Percentiles rank a stretch among this genome's conserved stretches.
Evolutionary conservation across 2,113 vertebrate genomes (phyloP).

Genomic region (Myxocyprinus asiaticus): DNA sequence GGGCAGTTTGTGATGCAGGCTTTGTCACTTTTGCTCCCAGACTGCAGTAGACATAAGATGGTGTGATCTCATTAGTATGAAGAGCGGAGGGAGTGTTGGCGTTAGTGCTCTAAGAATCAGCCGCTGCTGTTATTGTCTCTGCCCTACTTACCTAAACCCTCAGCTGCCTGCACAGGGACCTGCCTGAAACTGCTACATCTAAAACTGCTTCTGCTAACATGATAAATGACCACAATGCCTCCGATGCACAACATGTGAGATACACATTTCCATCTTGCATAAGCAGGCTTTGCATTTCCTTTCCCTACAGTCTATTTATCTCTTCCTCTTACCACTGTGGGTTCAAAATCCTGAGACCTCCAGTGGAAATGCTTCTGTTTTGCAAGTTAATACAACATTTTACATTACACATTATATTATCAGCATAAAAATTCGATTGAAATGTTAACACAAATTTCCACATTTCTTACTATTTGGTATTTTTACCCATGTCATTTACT

Average conservation of each 20-base stretch:
- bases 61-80: constrained; percentile 49
- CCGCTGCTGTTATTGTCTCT: constrained; percentile 1
- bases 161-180: constrained; percentile 23
- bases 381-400: background rate
- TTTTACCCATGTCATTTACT: too few species aligned
- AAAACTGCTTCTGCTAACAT: constrained; percentile 46
- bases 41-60: constrained; percentile 44
- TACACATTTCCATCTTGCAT: constrained; percentile 27
- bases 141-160: constrained; percentile 47
- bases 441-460: background rate
- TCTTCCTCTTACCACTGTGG: too few species aligned
- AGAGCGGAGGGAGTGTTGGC: constrained; percentile 37
- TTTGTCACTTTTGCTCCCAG: constrained; percentile 42
- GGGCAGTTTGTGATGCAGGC: constrained; percentile 19
- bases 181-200: constrained; percentile 33
- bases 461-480: background rate
- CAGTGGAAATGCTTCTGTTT: background rate
- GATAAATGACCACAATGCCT: constrained; percentile 50
- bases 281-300: constrained; percentile 11
- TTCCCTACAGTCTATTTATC: background rate
- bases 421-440: background rate
- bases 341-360: background rate
- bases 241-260: constrained; percentile 28
- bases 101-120: constrained; percentile 26
- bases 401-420: background rate